These are phyloP conservation scores for Metallyticus violacea DNA, from an alignment of 2,888 invertebrate genomes.

Conservation along the genomic window DNA sequence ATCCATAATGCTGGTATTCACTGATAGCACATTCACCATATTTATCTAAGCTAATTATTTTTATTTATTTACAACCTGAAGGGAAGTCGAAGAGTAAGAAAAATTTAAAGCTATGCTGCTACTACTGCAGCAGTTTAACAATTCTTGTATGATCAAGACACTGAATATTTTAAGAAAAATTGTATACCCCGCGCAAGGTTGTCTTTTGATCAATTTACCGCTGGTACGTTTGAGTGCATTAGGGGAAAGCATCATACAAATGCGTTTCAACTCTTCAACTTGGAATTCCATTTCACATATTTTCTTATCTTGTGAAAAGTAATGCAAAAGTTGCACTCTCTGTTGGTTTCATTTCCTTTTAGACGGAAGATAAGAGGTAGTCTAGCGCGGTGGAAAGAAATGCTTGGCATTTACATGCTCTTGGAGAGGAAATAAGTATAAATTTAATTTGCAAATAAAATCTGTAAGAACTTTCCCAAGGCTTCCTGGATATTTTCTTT, in stretches of 20 bases:
- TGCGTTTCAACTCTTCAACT: neutral
- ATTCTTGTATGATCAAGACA: too few relatives aligned
- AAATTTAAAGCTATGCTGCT: too few relatives aligned
- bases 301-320: neutral
- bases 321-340: neutral
- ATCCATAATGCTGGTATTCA: too few relatives aligned
- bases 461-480: neutral
- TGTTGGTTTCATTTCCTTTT: neutral
- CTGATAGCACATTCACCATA: too few relatives aligned
- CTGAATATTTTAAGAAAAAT: too few relatives aligned
- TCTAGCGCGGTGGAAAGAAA: neutral
- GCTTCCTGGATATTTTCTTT: too few relatives aligned
- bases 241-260: neutral
- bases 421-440: neutral
- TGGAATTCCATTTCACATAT: neutral
- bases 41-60: too few relatives aligned
- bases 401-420: neutral
- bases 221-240: neutral
- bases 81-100: too few relatives aligned
- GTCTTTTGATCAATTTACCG: too few relatives aligned
- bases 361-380: neutral
- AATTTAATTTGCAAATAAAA: neutral
- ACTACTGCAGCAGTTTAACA: too few relatives aligned
- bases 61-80: too few relatives aligned
- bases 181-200: too few relatives aligned